Base-by-base conservation (phyloP, 2,888 invertebrate species). In the Herminia tarsipennalis region DNA sequence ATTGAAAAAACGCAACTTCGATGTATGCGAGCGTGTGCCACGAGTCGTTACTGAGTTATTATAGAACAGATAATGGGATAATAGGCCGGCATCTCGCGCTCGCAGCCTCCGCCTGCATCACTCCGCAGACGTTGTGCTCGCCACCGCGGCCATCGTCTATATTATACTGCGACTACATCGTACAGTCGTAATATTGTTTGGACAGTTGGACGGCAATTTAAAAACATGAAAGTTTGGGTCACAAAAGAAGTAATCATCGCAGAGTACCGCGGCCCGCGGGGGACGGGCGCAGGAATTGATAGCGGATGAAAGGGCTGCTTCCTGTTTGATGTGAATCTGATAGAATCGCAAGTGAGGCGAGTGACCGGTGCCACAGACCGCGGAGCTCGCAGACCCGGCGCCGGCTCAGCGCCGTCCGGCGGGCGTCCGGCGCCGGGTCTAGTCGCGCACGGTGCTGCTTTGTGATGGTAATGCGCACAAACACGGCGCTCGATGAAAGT, bases 381-480 rank as follows among this genome's bases (percentile, higher is more conserved):
- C 12, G 4, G 21, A 30, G 5, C 27, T 24, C 30, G 5, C 37
- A 55, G 50, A 60, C 38, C 1, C 9, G 27, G 8, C 33, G 9
- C 9, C 13, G 2, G 9, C 4, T 4, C 13, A 1, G 13, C 3
- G 2, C 5, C 0, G 13, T 6, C 20, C 10, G 12, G 10, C 9
- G 9, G 13, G 22, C 13, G 57, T 10, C 5, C 13, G 22, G 20
- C 9, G 34, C 9, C 6, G 34, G 21, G 17, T 38, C 34, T 35
- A 24, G 22, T 43, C 21, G 41, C 28, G 38, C 13, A 25, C 24
- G n/a, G 25, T 10, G 13, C 48, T n/a, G 39, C 83, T 85, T 83
- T 86, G 85, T 76, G 70, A 86, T 86, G 86, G 71, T 78, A 83
- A 86, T 84, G 78, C 47, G 73, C 36, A 62, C 74, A 80, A 79